Evolutionary conservation across 2,888 invertebrate genomes (phyloP).

Genomic region (Watsonalla binaria): DNA sequence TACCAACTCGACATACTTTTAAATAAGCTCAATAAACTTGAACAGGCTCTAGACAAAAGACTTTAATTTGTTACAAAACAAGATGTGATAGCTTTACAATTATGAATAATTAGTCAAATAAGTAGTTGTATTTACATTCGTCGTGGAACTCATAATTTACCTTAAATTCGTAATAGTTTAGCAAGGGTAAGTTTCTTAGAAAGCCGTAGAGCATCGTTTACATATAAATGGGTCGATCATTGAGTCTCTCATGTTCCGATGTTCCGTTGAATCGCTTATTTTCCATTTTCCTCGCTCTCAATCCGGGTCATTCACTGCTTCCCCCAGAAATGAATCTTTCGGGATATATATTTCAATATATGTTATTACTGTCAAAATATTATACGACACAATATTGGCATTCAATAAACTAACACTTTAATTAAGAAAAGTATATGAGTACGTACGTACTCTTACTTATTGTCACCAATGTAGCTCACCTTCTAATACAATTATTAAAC

Average conservation of each 20-base stretch:
- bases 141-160: not conserved
- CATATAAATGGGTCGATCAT: conserved; percentile 46
- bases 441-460: too few relatives aligned
- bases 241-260: conserved; percentile 38
- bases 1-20: conserved; percentile 36
- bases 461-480: too few relatives aligned
- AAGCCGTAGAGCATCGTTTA: conserved; percentile 25
- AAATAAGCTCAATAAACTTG: conserved; percentile 15
- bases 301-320: conserved; percentile 37
- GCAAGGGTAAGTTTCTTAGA: not conserved
- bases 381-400: too few relatives aligned
- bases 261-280: conserved; percentile 46
- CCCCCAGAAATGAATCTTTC: conserved; percentile 17
- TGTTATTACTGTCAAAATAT: conserved; percentile 21
- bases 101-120: too few relatives aligned
- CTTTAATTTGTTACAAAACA: not conserved
- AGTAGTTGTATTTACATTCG: not conserved
- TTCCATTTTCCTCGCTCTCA: conserved; percentile 43
- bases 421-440: too few relatives aligned
- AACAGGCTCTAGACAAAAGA: not conserved
- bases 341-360: conserved; percentile 13
- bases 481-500: too few relatives aligned
- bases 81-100: too few relatives aligned
- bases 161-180: not conserved
- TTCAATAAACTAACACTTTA: too few relatives aligned